Percentiles rank a stretch among this genome's conserved stretches.
phyloP scores from a whole-genome alignment of 2,888 invertebrate genomes.

The Ophion ellenae region DNA sequence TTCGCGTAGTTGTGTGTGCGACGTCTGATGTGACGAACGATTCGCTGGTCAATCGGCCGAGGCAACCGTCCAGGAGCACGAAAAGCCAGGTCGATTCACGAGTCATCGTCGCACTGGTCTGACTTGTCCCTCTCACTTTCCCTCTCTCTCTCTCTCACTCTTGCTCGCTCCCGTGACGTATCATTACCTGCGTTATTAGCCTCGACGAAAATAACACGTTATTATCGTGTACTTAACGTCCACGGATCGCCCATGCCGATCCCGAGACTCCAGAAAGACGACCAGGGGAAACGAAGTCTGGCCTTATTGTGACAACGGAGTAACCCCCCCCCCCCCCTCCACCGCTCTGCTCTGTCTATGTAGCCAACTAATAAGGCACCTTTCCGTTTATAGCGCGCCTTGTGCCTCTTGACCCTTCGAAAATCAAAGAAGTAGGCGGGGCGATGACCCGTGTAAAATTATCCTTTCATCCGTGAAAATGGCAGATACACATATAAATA shows the following conservation, averaged over 20 bases:
- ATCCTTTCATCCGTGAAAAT: no score
- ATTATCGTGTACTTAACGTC: constrained; percentile 68
- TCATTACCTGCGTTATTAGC: constrained; percentile 65
- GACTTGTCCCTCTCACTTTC: background rate
- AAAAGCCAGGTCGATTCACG: background rate
- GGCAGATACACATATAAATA: no score
- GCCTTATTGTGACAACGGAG: no score
- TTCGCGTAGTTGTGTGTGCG: background rate
- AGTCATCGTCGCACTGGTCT: background rate
- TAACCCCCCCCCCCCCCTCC: no score
- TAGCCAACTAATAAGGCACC: no score
- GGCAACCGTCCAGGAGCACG: background rate
- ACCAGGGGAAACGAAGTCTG: background rate
- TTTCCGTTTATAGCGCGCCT: no score
- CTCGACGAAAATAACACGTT: constrained; percentile 67
- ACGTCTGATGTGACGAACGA: background rate
- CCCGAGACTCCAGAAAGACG: constrained; percentile 6
- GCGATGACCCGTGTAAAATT: no score
- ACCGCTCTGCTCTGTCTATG: no score
- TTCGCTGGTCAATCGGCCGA: background rate
- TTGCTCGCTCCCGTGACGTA: constrained; percentile 46
- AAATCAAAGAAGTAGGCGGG: no score
- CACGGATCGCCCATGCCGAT: constrained; percentile 37
- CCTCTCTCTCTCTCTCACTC: background rate
- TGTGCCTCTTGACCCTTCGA: no score